Base-by-base conservation (phyloP, 2,888 invertebrate genomes). In the Campoletis raptor region DNA sequence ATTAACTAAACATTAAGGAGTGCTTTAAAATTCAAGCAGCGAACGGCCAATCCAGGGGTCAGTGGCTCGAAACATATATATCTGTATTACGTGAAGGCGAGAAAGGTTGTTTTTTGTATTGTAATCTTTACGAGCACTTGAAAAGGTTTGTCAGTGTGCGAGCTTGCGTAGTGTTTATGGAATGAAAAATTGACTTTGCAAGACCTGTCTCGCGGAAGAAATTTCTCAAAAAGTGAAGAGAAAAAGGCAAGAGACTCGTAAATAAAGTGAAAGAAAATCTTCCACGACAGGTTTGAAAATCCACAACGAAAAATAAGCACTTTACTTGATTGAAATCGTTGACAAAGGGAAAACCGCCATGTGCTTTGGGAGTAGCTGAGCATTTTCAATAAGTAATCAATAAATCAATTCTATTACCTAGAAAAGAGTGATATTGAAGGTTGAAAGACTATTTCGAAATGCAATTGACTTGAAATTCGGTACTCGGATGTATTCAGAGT, bases 271-370 rank as follows among this genome's bases (percentile, higher is more conserved):
- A 30, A 66, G 48, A 6, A 18, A 12, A 37, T 15, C 7, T 57
- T 57, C 21, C n/a, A 54, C 45, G 66, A 57, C 42, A 24, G 54
- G 54, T 45, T 52, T 64, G 67, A 24, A 36, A 40, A 18, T 69
- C 52, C 54, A 36, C 15, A 69, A 54, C 21, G 81, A 57, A 54
- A 40, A 66, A 83, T 81, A 77, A 30, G 61, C 79, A 84, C 79
- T 87, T 74, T 78, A 12, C 67, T 72, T 86, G 82, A 87, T 87
- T 85, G 83, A 81, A 84, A 83, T 80, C 30, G 54, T 24, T 69
- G 84, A 77, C 67, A 67, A 52, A 54, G 36, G 42, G 8, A 36
- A 37, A 48, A 15, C 57, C n/a, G 40, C 37, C 52, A 52, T 21
- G 48, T 66, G 40, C 66, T 52, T 67, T 9, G 37, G 10, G 9